Base-by-base conservation (phyloP, 2,888 invertebrate genomes). In the Dinocampus coccinellae region DNA sequence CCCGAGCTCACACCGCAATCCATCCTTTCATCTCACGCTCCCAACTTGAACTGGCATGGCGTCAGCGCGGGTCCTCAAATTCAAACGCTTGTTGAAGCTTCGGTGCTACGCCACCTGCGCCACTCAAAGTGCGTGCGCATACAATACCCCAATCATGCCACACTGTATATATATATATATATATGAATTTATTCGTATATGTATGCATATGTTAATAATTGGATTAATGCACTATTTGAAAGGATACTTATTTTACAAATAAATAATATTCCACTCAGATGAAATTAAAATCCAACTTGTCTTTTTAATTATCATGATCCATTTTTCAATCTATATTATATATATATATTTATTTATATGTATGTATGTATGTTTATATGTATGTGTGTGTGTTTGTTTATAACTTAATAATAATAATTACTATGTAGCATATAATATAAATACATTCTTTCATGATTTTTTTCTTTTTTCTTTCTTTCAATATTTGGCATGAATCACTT, bases 401-500 rank as follows among this genome's bases (percentile, higher is more conserved):
- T 33, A 13, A 61, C 57, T 57, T 70, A 65, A 61, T 63, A 63
- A 57, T 63, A 39, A 42, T 62, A 69, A 63, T 62, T 39, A 63
- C 42, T 55, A 47, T 58, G 58, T 52, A 70, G 33, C 75, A 77
- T 80, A 78, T 74, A 76, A 77, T 77, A 81, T 80, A 81, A 80
- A 82, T 82, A 81, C 68, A 73, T 78, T 63, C 64, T 75, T 71
- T 65, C 69, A 47, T 52, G 64, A 72, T 72, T 75, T 61, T 67
- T 55, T 65, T 63, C 63, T 11, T 68, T 68, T 63, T 60, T 53
- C 74, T 78, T 71, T 36, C 10, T 36, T 72, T 80, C 77, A 79
- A 82, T 84, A 83, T 84, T 84, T 84, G 84, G 84, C 81, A 79
- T 81, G 74, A 81, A 84, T 84, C 82, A 83, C 81, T 77, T 78